A percentile compares a stretch with the other conserved stretches of the same genome.
These are phyloP conservation scores for Corythaeola cristata DNA, from an alignment of 2,113 vertebrate genomes.

Conservation along the genomic window DNA sequence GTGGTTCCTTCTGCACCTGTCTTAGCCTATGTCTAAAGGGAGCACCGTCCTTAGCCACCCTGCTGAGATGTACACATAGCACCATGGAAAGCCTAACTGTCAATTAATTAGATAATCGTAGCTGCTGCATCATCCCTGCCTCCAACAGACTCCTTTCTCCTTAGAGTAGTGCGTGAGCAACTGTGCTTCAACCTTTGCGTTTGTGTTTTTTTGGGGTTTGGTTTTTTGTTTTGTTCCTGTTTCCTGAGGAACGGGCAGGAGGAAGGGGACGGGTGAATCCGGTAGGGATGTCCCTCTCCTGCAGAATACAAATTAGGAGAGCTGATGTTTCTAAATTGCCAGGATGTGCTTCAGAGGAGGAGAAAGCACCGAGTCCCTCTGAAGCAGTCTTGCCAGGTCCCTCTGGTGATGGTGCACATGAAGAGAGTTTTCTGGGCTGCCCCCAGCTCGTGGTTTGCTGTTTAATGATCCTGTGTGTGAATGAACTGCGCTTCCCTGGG, in stretches of 20 bases:
- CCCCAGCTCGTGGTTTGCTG: not conserved
- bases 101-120: constrained; percentile 21
- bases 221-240: not conserved
- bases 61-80: not conserved
- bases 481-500: not conserved
- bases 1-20: constrained; percentile 34
- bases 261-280: not conserved
- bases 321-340: not conserved
- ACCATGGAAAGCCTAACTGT: constrained; percentile 37
- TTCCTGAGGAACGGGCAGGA: not conserved
- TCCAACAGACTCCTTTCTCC: constrained; percentile 35
- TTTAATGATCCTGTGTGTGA: not conserved
- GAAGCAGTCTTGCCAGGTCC: not conserved
- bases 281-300: not conserved
- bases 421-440: constrained; percentile 4
- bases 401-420: not conserved
- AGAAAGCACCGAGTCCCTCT: not conserved
- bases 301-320: not conserved
- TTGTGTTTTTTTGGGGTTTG: not conserved
- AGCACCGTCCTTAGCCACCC: constrained; percentile 42
- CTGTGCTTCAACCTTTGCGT: not conserved
- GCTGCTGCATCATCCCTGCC: constrained; percentile 39
- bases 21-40: constrained; percentile 32
- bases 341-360: constrained; percentile 26
- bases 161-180: constrained; percentile 23